Evolutionary conservation across 2,888 invertebrate genomes (phyloP).

Genomic region (Dimorphilus gyrociliatus): DNA sequence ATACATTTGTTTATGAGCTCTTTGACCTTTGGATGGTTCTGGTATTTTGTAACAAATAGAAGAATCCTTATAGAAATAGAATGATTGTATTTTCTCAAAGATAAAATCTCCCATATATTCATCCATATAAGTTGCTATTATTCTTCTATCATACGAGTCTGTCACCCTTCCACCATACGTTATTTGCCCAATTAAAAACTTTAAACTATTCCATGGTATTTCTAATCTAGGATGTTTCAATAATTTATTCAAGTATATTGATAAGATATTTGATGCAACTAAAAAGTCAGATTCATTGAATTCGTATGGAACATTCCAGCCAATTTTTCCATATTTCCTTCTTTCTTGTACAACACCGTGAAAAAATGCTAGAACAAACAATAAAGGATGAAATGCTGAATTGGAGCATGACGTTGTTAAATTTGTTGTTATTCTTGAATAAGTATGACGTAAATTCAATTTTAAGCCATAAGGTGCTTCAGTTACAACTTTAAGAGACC

Average conservation of each 20-base stretch:
- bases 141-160: conserved; percentile 8
- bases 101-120: conserved; percentile 11
- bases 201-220: conserved; percentile 8
- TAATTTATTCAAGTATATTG: conserved; percentile 7
- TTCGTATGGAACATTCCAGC: conserved; percentile 9
- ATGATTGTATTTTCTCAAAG: conserved; percentile 7
- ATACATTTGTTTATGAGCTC: conserved; percentile 5
- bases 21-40: too few relatives aligned
- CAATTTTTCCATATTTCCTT: conserved; percentile 8
- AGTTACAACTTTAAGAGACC: conserved; percentile 7
- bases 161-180: conserved; percentile 10
- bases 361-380: conserved; percentile 8
- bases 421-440: not conserved
- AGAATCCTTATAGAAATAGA: conserved; percentile 7
- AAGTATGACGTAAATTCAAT: conserved; percentile 6
- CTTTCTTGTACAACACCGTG: conserved; percentile 7
- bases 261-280: conserved; percentile 5
- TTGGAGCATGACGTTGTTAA: conserved; percentile 5
- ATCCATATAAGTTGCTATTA: conserved; percentile 9
- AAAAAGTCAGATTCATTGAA: conserved; percentile 9
- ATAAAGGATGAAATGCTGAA: conserved; percentile 5
- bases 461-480: conserved; percentile 8
- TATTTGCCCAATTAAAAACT: conserved; percentile 8
- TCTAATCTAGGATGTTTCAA: conserved; percentile 3
- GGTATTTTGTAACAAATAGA: conserved; percentile 5